Conservation (phyloP, 2,797 vertebrate species). For the Enteromius trimaculatus region DNA sequence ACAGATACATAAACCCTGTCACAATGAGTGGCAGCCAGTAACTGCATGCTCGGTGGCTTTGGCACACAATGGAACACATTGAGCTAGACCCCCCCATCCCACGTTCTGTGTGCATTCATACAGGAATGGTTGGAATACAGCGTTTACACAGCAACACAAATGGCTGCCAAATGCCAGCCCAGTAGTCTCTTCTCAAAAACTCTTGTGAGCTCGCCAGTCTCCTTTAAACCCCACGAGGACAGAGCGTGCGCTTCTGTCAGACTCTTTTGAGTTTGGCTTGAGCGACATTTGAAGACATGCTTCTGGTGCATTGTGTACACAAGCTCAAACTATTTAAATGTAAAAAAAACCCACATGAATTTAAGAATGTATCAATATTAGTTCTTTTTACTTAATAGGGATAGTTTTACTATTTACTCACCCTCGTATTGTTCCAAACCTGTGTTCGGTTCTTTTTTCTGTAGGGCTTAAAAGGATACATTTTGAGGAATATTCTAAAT, state of each 20-base stretch:
- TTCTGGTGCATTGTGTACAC: background rate
- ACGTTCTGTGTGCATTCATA: conserved; percentile 54
- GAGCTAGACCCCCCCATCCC: conserved; percentile 36
- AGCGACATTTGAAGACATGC: conserved; percentile 8
- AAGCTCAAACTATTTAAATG: background rate
- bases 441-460: background rate
- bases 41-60: conserved; percentile 49
- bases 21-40: conserved; percentile 50
- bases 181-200: conserved; percentile 16
- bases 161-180: conserved; percentile 17
- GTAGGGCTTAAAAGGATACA: background rate
- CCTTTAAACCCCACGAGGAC: background rate
- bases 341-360: background rate
- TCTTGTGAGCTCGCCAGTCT: conserved; percentile 11
- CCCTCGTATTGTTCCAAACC: background rate
- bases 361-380: background rate
- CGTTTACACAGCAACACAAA: conserved; percentile 48
- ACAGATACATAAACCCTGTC: conserved; percentile 43
- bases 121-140: conserved; percentile 47
- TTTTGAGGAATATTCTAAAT: background rate
- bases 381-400: background rate
- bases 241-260: conserved; percentile 8
- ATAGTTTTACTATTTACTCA: background rate
- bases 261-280: background rate
- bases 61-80: conserved; percentile 50